Evolutionary conservation across 2,797 vertebrate species (phyloP).

Genomic region (Ctenosaura bakeri): DNA sequence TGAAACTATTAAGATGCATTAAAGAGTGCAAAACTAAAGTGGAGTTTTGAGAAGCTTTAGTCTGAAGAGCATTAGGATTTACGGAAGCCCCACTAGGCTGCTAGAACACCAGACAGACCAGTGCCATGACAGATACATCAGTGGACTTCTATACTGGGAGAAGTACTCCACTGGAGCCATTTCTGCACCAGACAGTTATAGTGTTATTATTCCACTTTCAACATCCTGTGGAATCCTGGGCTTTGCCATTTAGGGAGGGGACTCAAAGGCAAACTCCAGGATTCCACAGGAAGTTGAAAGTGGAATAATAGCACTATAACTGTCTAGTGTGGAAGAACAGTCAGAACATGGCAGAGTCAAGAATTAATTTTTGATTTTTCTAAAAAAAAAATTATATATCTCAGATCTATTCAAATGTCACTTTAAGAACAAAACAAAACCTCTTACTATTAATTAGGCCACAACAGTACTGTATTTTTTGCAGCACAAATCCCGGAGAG

Average conservation of each 20-base stretch:
- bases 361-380: background rate
- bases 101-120: background rate
- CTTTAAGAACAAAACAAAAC: background rate
- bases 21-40: conserved; percentile 41
- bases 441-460: background rate
- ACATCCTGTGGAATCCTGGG: no score
- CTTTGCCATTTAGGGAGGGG: no score
- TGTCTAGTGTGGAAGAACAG: background rate
- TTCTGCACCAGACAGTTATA: no score
- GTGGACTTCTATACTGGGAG: background rate
- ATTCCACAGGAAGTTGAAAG: no score
- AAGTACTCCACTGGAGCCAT: background rate
- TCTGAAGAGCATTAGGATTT: background rate
- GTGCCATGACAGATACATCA: background rate
- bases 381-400: background rate
- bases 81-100: no score
- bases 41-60: background rate
- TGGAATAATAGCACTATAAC: no score
- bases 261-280: no score
- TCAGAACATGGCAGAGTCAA: background rate
- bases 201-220: no score
- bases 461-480: rapidly evolving
- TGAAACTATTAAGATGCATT: conserved; percentile 65
- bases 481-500: background rate
- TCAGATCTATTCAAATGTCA: background rate